phyloP scores from a whole-genome alignment of 2,888 invertebrate species.

The Cantharis flavilabris region DNA sequence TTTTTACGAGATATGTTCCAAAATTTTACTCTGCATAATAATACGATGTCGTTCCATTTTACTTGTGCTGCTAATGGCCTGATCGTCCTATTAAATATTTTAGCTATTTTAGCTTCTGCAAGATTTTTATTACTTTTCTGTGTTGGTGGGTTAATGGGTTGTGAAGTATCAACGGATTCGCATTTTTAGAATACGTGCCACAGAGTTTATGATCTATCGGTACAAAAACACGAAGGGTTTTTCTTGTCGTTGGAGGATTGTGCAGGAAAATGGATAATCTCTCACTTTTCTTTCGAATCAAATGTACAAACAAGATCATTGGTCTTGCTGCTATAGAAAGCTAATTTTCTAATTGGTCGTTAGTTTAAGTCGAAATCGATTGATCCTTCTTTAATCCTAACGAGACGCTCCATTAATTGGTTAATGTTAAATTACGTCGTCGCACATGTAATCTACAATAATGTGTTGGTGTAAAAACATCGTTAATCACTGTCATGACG shows the following conservation, averaged over 20 bases:
- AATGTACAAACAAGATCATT: not conserved
- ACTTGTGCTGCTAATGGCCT: not conserved
- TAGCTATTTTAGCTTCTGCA: not conserved
- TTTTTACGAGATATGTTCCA: not conserved
- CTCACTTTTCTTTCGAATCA: not conserved
- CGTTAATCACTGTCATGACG: constrained; percentile 1
- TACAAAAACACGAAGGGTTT: too few relatives aligned
- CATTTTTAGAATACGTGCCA: not conserved
- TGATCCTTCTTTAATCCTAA: not conserved
- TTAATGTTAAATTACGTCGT: not conserved
- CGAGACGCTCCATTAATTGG: not conserved
- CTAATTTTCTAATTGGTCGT: not conserved
- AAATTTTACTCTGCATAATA: not conserved
- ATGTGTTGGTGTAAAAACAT: not conserved
- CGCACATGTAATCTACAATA: not conserved
- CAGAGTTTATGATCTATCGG: not conserved
- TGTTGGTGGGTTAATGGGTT: not conserved
- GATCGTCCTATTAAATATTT: not conserved
- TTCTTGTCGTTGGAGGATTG: too few relatives aligned
- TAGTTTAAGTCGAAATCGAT: not conserved
- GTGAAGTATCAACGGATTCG: not conserved
- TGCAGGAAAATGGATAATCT: not conserved
- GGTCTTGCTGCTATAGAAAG: not conserved
- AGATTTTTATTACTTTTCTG: not conserved
- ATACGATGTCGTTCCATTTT: not conserved